Conservation (phyloP, 1,140 invertebrate species). For the Drosophila burlai region DNA sequence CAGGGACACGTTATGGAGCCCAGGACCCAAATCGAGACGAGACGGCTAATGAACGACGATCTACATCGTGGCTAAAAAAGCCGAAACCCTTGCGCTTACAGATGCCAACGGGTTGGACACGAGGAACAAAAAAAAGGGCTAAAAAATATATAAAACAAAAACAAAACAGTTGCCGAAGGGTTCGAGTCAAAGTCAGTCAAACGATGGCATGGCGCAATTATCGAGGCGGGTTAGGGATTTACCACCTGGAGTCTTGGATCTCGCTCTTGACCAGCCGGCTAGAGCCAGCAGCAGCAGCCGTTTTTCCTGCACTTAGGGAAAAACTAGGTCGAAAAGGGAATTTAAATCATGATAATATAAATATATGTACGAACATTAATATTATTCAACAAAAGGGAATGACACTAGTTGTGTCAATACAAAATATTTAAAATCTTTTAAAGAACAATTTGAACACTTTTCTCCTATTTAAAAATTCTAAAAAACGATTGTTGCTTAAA, state of each 20-base stretch:
- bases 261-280: conserved; percentile 45
- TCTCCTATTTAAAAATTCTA: neutral
- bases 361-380: neutral
- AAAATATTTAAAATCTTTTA: neutral
- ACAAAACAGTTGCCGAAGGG: conserved; percentile 77
- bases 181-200: conserved; percentile 71
- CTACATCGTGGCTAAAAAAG: conserved; percentile 60
- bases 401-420: neutral
- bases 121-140: conserved; percentile 8
- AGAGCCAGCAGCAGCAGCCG: conserved; percentile 50
- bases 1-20: neutral
- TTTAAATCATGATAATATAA: neutral
- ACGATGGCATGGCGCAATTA: conserved; percentile 73
- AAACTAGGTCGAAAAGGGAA: neutral
- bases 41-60: conserved; percentile 67
- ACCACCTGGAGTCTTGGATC: conserved; percentile 69
- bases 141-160: conserved; percentile 37
- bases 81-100: conserved; percentile 65
- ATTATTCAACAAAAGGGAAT: neutral
- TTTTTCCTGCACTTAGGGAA: conserved; percentile 33
- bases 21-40: conserved; percentile 35
- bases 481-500: neutral
- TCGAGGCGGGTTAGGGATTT: conserved; percentile 72
- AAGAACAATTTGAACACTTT: neutral
- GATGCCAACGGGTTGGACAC: conserved; percentile 57